Percentiles rank a stretch among this genome's conserved stretches.
These are phyloP conservation scores for Lethrus apterus DNA, from an alignment of 1,140 invertebrate genomes.

Conservation along the genomic window DNA sequence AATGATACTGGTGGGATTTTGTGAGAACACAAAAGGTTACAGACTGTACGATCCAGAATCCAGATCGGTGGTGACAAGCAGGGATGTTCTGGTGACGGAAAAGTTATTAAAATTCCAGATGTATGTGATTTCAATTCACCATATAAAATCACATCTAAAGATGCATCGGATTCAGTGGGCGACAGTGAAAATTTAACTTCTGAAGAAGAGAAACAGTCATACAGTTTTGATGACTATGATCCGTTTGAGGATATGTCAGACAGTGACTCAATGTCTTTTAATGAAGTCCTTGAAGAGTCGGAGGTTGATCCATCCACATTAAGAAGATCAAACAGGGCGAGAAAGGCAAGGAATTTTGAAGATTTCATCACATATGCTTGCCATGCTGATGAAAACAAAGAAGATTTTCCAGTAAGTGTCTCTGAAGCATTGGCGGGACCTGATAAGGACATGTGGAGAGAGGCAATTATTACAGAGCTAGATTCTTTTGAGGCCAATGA, in stretches of 20 bases:
- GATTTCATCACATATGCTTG: constrained; percentile 20
- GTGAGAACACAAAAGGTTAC: constrained; percentile 35
- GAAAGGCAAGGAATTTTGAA: constrained; percentile 19
- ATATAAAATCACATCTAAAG: no score
- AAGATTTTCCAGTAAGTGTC: constrained; percentile 1
- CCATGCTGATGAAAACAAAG: neutral
- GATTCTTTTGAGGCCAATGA: constrained; percentile 6
- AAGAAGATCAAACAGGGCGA: constrained; percentile 18
- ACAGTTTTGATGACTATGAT: no score
- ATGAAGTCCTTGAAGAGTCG: no score
- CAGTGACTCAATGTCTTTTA: no score
- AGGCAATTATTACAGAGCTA: constrained; percentile 31
- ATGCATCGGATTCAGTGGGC: no score
- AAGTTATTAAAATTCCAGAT: no score
- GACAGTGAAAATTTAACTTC: no score
- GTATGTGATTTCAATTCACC: no score
- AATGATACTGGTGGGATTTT: constrained; percentile 40
- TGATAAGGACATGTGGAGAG: constrained; percentile 26
- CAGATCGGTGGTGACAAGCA: constrained; percentile 24
- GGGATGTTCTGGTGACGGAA: constrained; percentile 36
- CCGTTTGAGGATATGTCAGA: no score
- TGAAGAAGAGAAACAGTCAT: no score
- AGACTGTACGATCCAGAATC: constrained; percentile 28
- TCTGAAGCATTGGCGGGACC: constrained; percentile 7
- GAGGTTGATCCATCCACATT: no score